phyloP scores from a whole-genome alignment of 1,140 invertebrate genomes.

The Conus ventricosus region DNA sequence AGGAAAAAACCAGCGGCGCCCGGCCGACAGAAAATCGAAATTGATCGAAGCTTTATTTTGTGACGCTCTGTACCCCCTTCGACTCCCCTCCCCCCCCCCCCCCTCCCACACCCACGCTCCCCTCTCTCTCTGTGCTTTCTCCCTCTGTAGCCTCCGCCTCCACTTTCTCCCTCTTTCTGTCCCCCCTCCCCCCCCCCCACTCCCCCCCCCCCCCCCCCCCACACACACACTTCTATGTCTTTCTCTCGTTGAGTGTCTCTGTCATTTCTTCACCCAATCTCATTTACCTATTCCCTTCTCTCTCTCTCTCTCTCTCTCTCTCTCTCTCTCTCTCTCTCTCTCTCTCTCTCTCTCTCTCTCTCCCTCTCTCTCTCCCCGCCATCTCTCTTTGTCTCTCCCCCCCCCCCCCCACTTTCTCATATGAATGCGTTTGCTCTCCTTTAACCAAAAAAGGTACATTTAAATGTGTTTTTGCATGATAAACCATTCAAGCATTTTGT shows the following conservation, averaged over 20 bases:
- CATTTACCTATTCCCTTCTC: conserved; percentile 11
- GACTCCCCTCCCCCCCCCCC: background rate
- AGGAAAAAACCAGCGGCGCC: background rate
- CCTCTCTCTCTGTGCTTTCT: background rate
- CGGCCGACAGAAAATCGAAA: background rate
- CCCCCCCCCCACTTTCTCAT: too few relatives aligned
- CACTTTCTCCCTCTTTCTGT: background rate
- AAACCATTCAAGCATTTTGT: too few relatives aligned
- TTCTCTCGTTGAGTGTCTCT: conserved; percentile 9
- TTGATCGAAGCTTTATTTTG: background rate
- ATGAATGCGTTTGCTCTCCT: too few relatives aligned
- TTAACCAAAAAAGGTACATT: too few relatives aligned
- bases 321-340: conserved; percentile 22
- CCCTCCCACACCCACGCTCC: too few relatives aligned
- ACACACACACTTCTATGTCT: background rate
- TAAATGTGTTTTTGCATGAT: too few relatives aligned
- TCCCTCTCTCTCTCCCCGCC: background rate
- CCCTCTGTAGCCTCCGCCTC: too few relatives aligned
- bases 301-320: conserved; percentile 22
- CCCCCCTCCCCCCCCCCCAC: background rate
- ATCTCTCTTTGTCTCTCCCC: too few relatives aligned
- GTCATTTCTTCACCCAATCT: too few relatives aligned
- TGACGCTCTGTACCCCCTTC: background rate
- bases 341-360: conserved; percentile 6
- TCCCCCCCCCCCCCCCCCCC: too few relatives aligned